A percentile compares a stretch with the other conserved stretches of the same genome.
Conservation (phyloP, 2,113 vertebrate species). For the Neolamprologus sp. region DNA sequence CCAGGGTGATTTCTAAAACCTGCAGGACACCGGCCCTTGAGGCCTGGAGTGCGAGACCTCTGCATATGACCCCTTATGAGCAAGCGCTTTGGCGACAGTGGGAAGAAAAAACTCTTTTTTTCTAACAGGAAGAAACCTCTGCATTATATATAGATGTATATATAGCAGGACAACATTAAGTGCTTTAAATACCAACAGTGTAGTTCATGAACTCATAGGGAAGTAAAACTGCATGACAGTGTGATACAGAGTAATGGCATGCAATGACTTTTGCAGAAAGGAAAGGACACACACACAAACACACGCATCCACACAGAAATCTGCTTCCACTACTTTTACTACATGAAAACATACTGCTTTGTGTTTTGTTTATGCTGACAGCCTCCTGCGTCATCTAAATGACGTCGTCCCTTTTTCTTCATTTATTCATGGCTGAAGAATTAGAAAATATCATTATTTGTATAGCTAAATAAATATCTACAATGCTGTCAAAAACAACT, state of each 20-base stretch:
- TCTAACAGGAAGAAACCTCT: neutral
- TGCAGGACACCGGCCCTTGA: rapidly evolving
- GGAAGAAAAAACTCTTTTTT: rapidly evolving
- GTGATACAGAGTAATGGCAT: neutral
- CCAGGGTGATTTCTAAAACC: neutral
- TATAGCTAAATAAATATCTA: neutral
- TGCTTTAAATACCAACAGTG: neutral
- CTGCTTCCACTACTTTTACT: neutral
- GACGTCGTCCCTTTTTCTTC: rapidly evolving
- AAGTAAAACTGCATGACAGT: neutral
- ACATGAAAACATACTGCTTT: neutral
- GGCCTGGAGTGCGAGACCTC: neutral
- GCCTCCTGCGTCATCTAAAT: neutral
- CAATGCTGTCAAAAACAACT: neutral
- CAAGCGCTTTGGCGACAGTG: neutral
- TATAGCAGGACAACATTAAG: neutral
- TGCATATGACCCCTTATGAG: neutral
- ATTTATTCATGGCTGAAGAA: neutral
- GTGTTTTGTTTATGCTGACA: neutral
- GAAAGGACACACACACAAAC: rapidly evolving
- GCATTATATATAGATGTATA: neutral
- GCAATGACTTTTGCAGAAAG: neutral
- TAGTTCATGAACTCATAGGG: neutral
- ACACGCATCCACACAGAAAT: rapidly evolving
- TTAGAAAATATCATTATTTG: rapidly evolving